Evolutionary conservation across 1,140 invertebrate species (phyloP).

Genomic region (Amphibalanus amphitrite): DNA sequence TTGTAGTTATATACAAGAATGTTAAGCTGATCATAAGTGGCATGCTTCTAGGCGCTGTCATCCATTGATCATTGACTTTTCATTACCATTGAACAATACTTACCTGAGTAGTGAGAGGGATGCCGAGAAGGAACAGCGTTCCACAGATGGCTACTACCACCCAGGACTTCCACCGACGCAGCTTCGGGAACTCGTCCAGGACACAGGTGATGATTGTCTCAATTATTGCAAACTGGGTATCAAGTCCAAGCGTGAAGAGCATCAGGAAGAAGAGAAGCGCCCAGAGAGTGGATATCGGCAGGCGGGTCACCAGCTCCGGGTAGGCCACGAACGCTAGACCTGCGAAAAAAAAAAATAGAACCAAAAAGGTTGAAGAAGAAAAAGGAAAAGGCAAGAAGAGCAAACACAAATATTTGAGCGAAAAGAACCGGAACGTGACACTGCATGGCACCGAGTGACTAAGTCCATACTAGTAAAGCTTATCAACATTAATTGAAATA

Average conservation of each 20-base stretch:
- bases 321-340: slow-evolving; percentile 72
- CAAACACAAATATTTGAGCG: neutral
- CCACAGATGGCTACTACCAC: slow-evolving; percentile 41
- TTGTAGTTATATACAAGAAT: no score
- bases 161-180: slow-evolving; percentile 38
- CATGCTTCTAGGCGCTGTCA: no score
- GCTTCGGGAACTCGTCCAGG: slow-evolving; percentile 29
- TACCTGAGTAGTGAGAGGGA: slow-evolving; percentile 45
- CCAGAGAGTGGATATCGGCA: slow-evolving; percentile 30
- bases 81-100: no score
- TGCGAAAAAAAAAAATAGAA: slow-evolving; percentile 41
- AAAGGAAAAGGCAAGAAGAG: no score
- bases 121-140: slow-evolving; percentile 39
- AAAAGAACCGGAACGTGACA: no score
- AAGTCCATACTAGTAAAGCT: no score
- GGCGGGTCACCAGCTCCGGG: slow-evolving; percentile 59
- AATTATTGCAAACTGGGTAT: slow-evolving; percentile 33
- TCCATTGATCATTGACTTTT: no score
- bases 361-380: neutral
- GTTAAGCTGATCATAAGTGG: no score
- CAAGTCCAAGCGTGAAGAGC: slow-evolving; percentile 32
- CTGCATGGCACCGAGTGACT: no score
- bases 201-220: slow-evolving; percentile 32
- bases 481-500: no score
- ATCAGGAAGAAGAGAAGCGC: slow-evolving; percentile 32